Evolutionary conservation across 2,113 vertebrate genomes (phyloP), one percentile per base, ranked within the genome.

Genomic region (Amphiprion ocellaris): DNA sequence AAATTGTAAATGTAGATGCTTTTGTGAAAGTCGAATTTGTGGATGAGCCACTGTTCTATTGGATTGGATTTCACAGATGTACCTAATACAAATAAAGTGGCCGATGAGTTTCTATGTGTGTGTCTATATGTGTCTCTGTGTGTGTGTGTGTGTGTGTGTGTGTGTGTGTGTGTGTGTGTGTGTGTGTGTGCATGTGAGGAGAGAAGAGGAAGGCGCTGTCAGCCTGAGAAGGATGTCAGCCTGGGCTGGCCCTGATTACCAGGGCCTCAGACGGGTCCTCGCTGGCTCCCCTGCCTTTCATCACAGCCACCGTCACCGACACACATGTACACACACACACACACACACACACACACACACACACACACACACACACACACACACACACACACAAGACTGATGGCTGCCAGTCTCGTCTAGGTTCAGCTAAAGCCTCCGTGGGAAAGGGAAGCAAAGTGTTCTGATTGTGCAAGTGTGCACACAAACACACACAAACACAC

Each of bases 141-240:
- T 33, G 7, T 33, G 30, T 33, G 4, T 33, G 3, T 16, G 46
- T 74, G 78, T 62, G 64, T 59, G 68, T 56, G 68, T 60, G 59
- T 50, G 46, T 69, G 64, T 50, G 68, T 63, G 55, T 50, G 58
- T 58, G 53, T 56, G 71, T 59, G 72, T 64, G 59, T 75, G 69
- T 47, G 79, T 72, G 63, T 58, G 63, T 69, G 92, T 93, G 93
- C 93, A 93, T 93, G 95, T 93, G 95, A 87, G 88, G 93, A 92
- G 92, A 95, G 94, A 96, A 96, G 96, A 98, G 97, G 97, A 98
- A 97, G 94, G 94, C 93, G 95, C 96, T 97, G 97, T 98, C 97
- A 97, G 95, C 93, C 96, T 95, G 96, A 97, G 96, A 96, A 97
- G 97, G 96, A 97, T 98, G 97, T 97, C 97, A 98, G 95, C 91